Base-by-base conservation (phyloP, 2,888 invertebrate species). In the Aspidapion aeneum region DNA sequence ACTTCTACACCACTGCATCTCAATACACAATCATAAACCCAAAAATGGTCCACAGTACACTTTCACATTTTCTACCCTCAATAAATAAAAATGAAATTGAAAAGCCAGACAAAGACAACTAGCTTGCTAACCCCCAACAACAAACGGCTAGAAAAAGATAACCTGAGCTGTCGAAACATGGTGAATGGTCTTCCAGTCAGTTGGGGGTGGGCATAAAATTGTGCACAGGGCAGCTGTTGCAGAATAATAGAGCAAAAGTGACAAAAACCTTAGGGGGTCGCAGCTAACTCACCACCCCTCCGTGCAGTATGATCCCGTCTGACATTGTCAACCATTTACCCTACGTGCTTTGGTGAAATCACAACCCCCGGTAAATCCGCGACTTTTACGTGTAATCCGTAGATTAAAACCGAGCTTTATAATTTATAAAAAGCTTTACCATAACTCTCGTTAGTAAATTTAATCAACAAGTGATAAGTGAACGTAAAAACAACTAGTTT, bases 251-350 rank as follows among this genome's bases (percentile, higher is more conserved):
- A 77, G 73, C 77, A 70, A 52, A 64, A 72, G 77, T 75, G 78
- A 77, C 77, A 74, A 77, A 35, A 66, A 77, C 78, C 75, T 75
- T 75, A 77, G 78, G 79, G 80, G 79, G 77, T 75, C 72, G 72
- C 72, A 72, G 18, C n/a, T n/a, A n/a, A 35, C 35, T 50, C 9
- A 56, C 64, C 66, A 78, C 77, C 79, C 78, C 79, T 77, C 78
- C 78, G 76, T 76, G 76, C 75, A 75, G 55, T 22, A 69, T 67
- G 68, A 69, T 77, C 76, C 75, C 74, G 74, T 35, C 49, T 78
- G 78, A 79, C 80, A 80, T 76, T 79, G 78, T 79, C 76, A 73
- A 77, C 76, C 79, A 79, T 79, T 79, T 78, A 79, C 74, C 74
- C 70, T 74, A 75, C 77, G 78, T 78, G 78, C 75, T 77, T 72